Conservation (phyloP, 2,888 invertebrate genomes). For the Crepidodera aurea region DNA sequence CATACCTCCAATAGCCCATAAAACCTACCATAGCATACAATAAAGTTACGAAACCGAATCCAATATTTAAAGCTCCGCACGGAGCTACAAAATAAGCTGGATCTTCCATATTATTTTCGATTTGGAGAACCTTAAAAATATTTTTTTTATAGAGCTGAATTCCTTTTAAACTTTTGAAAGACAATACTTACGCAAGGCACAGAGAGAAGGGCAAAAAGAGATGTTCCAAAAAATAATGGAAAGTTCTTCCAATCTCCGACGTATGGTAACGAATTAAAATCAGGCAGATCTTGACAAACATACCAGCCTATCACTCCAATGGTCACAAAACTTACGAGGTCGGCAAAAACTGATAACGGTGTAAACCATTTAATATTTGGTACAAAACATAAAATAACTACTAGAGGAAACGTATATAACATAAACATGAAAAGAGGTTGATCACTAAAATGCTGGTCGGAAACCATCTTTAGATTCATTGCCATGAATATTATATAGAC, state of each 20-base stretch:
- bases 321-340: not conserved
- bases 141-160: too few species aligned
- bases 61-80: not conserved
- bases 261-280: not conserved
- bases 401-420: not conserved
- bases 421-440: not conserved
- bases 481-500: not conserved
- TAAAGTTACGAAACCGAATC: not conserved
- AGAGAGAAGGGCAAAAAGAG: not conserved
- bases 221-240: conserved; percentile 1
- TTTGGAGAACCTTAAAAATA: not conserved
- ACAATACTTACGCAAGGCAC: not conserved
- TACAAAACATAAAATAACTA: not conserved
- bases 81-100: not conserved
- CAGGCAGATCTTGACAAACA: not conserved
- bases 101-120: not conserved
- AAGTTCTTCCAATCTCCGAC: not conserved
- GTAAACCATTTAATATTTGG: not conserved
- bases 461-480: not conserved
- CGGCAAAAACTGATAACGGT: not conserved
- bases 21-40: not conserved
- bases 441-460: not conserved
- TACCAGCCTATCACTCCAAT: not conserved
- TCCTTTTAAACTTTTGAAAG: too few species aligned
- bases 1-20: conserved; percentile 1